Base-by-base conservation (phyloP, 2,797 vertebrate genomes). In the Anas georgica region DNA sequence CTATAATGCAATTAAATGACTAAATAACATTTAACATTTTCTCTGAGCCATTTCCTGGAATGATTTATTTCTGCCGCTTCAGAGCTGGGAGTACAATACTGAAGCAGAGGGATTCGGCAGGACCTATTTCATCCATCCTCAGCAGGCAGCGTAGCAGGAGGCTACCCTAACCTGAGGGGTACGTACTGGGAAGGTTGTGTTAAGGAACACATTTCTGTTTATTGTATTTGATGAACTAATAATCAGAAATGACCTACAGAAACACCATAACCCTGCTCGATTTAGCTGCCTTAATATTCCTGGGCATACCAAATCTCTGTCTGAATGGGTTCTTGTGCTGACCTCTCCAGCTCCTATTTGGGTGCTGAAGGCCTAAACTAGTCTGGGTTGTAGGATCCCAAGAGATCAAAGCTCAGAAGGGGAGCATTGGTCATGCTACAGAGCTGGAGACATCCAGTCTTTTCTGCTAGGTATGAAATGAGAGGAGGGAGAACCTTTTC, bases 1-100 rank as follows among this genome's bases (percentile, higher is more conserved):
- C 83, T 88, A 25, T 95, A 97, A 97, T 95, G 93, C 86, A 96
- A 97, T 98, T 97, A 97, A 91, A 70, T 10, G 10, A 9, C 78
- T 63, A 5, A 33, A 74, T 94, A 89, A 88, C 45, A 37, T 94
- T 93, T 35, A 58, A 84, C 17, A 17, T 83, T 89, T 74, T 83
- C 83, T 93, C 70, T 31, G 80, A 95, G 96, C 96, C 86, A 70
- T 87, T 70, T 52, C 93, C 82, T 74, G 83, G 62, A 93, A 75
- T 8, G 70, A 72, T 72, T 45, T 85, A 92, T 90, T 84, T 20
- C 43, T 86, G 60, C 35, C 43, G 73, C 63, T 45, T 66, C 10
- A 12, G 62, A 87, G 88, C 82, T 48, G 22, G 12, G 72, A 23
- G 69, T 8, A 66, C 59, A 91, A 6, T 0, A 60, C 29, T 23